Evolutionary conservation across 2,797 vertebrate genomes (phyloP).

Genomic region (Lepidocolaptes lacrymiger): DNA sequence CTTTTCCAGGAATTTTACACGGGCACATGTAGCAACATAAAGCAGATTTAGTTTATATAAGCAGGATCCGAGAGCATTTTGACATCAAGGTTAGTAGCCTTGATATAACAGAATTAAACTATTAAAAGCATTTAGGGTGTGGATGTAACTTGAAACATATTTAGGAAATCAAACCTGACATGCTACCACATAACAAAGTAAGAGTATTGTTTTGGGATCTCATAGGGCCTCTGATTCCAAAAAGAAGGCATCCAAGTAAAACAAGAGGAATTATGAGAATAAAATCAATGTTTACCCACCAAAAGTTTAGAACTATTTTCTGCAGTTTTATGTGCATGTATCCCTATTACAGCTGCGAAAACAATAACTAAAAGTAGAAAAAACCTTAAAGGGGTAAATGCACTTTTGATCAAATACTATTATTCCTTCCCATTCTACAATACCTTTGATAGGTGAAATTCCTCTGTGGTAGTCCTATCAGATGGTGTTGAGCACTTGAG

Average conservation of each 20-base stretch:
- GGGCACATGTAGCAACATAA: neutral
- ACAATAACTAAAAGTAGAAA: neutral
- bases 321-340: neutral
- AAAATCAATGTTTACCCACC: neutral
- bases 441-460: neutral
- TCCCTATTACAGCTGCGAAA: neutral
- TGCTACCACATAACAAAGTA: neutral
- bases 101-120: neutral
- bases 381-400: neutral
- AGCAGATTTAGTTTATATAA: neutral
- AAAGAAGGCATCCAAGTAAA: neutral
- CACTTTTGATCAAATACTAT: neutral
- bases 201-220: neutral
- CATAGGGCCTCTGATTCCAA: neutral
- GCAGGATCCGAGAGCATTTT: neutral
- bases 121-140: neutral
- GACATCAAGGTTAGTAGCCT: neutral
- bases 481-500: neutral
- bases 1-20: constrained; percentile 11
- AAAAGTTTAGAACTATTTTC: neutral
- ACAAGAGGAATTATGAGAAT: neutral
- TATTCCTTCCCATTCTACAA: neutral
- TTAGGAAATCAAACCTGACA: neutral
- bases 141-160: neutral
- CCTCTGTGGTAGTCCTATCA: neutral